Evolutionary conservation across 2,888 invertebrate genomes (phyloP).

Genomic region (Metellina segmentata): DNA sequence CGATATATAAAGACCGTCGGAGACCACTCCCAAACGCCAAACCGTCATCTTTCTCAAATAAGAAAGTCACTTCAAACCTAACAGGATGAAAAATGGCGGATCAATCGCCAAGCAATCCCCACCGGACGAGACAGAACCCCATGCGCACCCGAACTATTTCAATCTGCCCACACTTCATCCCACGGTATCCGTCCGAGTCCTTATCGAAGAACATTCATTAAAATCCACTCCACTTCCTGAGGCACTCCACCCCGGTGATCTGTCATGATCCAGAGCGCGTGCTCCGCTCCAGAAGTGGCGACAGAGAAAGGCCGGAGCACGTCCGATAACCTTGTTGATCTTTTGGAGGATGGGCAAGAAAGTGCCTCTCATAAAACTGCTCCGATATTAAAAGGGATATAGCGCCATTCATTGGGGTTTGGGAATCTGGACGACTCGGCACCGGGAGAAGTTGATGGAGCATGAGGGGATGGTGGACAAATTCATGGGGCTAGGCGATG

Average conservation of each 20-base stretch:
- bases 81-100: no score
- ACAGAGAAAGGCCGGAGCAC: slow-evolving; percentile 12
- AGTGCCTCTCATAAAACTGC: not conserved
- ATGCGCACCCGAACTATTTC: not conserved
- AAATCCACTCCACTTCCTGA: slow-evolving; percentile 30
- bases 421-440: not conserved
- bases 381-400: not conserved
- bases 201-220: slow-evolving; percentile 25
- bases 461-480: not conserved
- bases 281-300: slow-evolving; percentile 16
- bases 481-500: no score
- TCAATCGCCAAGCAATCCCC: not conserved
- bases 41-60: no score
- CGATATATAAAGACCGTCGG: no score
- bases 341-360: slow-evolving; percentile 4
- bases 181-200: not conserved
- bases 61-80: no score
- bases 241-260: slow-evolving; percentile 17
- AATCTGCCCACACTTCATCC: not conserved
- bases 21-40: no score
- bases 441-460: not conserved
- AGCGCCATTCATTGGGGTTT: not conserved
- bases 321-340: slow-evolving; percentile 47
- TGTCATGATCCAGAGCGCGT: slow-evolving; percentile 25
- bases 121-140: not conserved